Evolutionary conservation across 2,113 vertebrate species (phyloP).

Genomic region (Otolemur garnettii): DNA sequence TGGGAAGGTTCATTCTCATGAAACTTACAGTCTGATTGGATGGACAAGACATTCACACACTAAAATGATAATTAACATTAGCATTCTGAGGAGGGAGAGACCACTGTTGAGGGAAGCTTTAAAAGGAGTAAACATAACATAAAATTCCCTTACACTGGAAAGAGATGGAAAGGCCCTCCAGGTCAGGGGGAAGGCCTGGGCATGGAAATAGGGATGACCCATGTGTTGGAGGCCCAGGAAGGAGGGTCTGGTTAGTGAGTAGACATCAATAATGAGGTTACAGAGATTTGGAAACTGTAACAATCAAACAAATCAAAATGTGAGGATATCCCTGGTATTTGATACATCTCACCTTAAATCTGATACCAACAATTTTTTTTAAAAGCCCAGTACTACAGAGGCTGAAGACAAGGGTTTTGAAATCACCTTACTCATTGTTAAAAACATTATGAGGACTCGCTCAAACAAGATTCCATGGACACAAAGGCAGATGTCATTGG

Average conservation of each 20-base stretch:
- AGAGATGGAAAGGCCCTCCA: background rate
- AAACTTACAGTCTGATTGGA: background rate
- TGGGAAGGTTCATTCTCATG: background rate
- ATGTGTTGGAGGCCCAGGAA: background rate
- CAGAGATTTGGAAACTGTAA: background rate
- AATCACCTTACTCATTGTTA: slow-evolving; percentile 13
- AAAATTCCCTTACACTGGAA: background rate
- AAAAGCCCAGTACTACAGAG: background rate
- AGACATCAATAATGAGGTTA: background rate
- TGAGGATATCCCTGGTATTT: background rate
- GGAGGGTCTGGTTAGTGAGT: background rate
- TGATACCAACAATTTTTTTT: background rate
- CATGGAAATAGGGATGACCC: background rate
- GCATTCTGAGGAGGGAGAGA: background rate
- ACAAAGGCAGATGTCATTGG: background rate
- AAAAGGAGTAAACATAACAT: background rate
- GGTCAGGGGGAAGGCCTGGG: background rate
- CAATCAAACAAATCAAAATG: background rate
- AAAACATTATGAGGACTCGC: background rate
- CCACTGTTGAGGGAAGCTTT: background rate
- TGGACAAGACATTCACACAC: background rate
- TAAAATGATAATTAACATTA: background rate
- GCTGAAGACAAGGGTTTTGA: background rate
- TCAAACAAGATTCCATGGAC: background rate
- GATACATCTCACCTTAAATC: slow-evolving; percentile 14